Conservation (phyloP, 2,797 vertebrate species). For the Apodemus agrarius region DNA sequence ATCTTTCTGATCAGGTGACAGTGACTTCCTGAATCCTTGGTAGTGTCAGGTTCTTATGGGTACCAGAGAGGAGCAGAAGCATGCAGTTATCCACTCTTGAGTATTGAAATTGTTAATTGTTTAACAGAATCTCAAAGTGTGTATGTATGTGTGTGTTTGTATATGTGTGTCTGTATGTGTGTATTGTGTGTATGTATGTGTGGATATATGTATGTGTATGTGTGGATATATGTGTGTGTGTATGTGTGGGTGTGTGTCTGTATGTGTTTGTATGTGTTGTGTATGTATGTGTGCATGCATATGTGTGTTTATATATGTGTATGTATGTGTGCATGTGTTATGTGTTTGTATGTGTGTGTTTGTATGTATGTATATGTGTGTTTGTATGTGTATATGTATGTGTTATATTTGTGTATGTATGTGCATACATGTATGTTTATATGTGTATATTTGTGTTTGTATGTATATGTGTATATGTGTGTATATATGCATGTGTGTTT, state of each 20-base stretch:
- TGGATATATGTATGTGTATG: neutral
- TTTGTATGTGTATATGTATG: neutral
- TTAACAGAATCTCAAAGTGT: neutral
- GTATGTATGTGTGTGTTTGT: neutral
- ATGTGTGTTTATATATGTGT: neutral
- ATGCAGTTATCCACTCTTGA: neutral
- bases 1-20: neutral
- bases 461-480: too few species aligned
- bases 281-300: neutral
- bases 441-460: neutral
- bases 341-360: neutral
- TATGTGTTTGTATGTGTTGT: neutral
- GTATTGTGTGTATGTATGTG: neutral
- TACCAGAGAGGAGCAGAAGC: neutral
- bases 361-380: neutral
- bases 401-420: neutral
- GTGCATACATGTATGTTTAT: neutral
- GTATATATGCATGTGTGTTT: fast-evolving
- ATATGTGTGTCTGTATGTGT: neutral
- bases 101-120: neutral
- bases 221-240: neutral
- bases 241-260: neutral
- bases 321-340: neutral
- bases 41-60: neutral
- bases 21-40: neutral